Evolutionary conservation across 2,113 vertebrate genomes (phyloP).

Genomic region (Rhombomys opimus): DNA sequence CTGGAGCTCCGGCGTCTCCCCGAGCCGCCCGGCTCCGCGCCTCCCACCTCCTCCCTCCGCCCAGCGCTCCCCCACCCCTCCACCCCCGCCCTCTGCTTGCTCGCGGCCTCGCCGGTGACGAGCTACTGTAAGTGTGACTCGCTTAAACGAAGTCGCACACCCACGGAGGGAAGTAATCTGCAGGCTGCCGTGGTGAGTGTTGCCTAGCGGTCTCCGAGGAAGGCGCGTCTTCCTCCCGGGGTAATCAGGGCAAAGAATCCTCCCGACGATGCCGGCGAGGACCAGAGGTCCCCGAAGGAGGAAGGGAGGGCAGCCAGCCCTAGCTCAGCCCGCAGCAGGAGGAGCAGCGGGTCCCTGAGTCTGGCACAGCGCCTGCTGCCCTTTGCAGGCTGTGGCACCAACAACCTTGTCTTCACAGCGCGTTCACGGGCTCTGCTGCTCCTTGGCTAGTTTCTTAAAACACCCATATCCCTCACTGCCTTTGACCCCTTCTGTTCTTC

Average conservation of each 20-base stretch:
- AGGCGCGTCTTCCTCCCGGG: conserved; percentile 63
- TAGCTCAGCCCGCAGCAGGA: background rate
- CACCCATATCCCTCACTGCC: background rate
- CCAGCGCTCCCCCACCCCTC: conserved; percentile 31
- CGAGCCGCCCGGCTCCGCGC: background rate
- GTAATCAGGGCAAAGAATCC: conserved; percentile 45
- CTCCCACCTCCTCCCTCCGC: conserved; percentile 39
- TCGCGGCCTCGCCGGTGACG: conserved; percentile 44
- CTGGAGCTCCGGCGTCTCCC: conserved; percentile 39
- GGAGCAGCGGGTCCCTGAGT: background rate
- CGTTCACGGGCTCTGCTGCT: background rate
- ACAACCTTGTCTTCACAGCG: conserved; percentile 28
- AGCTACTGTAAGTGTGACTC: conserved; percentile 65
- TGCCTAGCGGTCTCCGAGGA: conserved; percentile 63
- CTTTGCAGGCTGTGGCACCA: conserved; percentile 47
- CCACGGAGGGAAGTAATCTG: conserved; percentile 53
- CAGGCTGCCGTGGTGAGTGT: conserved; percentile 68
- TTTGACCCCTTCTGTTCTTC: background rate
- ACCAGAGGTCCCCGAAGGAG: conserved; percentile 17
- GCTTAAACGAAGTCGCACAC: conserved; percentile 61
- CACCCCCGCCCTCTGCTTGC: conserved; percentile 35
- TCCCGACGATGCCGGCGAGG: background rate
- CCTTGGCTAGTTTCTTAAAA: conserved; percentile 58
- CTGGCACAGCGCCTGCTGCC: conserved; percentile 1
- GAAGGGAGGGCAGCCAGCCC: conserved; percentile 3